These are phyloP conservation scores for Drosophila subobscura DNA, from an alignment of 1,140 invertebrate species.

Conservation along the genomic window DNA sequence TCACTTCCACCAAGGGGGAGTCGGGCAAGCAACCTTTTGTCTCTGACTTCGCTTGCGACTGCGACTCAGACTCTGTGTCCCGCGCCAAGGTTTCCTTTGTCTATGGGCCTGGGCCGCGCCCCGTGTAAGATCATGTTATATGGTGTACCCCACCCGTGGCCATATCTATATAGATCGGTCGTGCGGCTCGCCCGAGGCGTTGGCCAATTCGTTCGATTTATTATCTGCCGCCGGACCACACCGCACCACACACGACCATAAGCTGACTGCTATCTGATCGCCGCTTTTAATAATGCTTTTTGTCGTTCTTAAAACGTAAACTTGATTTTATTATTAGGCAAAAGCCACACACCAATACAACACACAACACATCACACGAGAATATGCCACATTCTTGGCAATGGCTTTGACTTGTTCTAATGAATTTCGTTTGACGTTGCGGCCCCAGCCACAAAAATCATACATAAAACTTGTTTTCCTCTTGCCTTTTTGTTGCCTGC, in stretches of 20 bases:
- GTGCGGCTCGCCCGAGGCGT: conserved; percentile 69
- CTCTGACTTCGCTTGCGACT: conserved; percentile 8
- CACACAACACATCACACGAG: neutral
- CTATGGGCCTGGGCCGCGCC: conserved; percentile 60
- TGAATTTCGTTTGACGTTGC: conserved; percentile 66
- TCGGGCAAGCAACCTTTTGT: conserved; percentile 51
- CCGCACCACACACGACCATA: conserved; percentile 28
- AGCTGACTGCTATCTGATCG: conserved; percentile 73
- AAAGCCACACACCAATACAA: conserved; percentile 30
- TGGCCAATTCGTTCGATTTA: conserved; percentile 75
- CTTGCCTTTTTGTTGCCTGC: conserved; percentile 44
- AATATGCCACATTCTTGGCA: conserved; percentile 69
- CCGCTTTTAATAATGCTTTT: conserved; percentile 75
- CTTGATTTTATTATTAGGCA: conserved; percentile 78
- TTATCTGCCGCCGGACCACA: conserved; percentile 27
- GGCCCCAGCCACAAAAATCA: conserved; percentile 50
- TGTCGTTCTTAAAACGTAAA: conserved; percentile 77
- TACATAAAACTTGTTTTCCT: conserved; percentile 69
- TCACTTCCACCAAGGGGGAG: conserved; percentile 48
- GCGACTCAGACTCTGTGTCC: conserved; percentile 10
- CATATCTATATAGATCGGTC: conserved; percentile 76
- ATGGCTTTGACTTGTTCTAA: conserved; percentile 75
- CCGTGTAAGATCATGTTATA: conserved; percentile 70
- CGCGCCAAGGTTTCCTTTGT: conserved; percentile 48
- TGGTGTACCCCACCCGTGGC: conserved; percentile 1